phyloP scores from a whole-genome alignment of 1,140 invertebrate species.

The Eriosoma lanigerum region DNA sequence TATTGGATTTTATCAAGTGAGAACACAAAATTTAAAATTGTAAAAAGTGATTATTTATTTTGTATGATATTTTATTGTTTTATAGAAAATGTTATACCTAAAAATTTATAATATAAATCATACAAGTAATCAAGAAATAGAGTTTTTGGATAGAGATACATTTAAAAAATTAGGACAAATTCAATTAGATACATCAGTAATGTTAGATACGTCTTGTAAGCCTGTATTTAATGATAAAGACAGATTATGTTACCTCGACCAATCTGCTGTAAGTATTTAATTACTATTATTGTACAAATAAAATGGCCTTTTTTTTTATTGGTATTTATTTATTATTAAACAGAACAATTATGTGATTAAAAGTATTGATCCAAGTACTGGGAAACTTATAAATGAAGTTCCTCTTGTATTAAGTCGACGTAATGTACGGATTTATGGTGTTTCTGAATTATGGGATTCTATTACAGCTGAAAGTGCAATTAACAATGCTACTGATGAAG shows the following conservation, averaged over 20 bases:
- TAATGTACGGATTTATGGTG: constrained; percentile 44
- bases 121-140: constrained; percentile 28
- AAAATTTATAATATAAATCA: background rate
- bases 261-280: constrained; percentile 40
- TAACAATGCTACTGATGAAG: constrained; percentile 45
- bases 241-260: constrained; percentile 29
- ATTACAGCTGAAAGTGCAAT: constrained; percentile 48
- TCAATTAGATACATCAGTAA: constrained; percentile 14
- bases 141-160: constrained; percentile 45
- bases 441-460: constrained; percentile 40
- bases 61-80: constrained; percentile 56
- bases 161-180: constrained; percentile 40
- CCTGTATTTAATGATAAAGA: constrained; percentile 45
- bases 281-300: background rate
- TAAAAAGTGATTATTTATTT: background rate
- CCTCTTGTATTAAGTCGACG: constrained; percentile 45
- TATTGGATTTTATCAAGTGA: constrained; percentile 48
- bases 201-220: constrained; percentile 11
- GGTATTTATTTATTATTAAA: background rate
- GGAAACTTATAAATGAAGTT: constrained; percentile 47
- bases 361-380: constrained; percentile 42
- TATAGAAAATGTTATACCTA: constrained; percentile 41
- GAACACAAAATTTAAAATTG: constrained; percentile 65
- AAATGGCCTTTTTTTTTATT: too few species aligned
- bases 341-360: constrained; percentile 41